Evolutionary conservation across 2,797 vertebrate genomes (phyloP).

Genomic region (Nyctibius grandis): DNA sequence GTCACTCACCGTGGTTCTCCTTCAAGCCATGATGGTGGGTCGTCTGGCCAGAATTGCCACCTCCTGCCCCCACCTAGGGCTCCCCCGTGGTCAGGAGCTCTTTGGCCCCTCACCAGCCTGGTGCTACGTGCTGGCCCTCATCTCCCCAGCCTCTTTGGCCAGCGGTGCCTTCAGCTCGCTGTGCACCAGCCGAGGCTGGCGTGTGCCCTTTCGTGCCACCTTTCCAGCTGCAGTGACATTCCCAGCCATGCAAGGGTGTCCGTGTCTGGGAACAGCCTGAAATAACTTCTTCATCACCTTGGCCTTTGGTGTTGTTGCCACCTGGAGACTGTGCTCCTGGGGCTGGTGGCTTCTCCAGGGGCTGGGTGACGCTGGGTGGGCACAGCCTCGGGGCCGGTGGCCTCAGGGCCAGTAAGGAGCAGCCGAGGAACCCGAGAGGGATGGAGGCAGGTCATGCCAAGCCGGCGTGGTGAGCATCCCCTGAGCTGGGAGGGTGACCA

Average conservation of each 20-base stretch:
- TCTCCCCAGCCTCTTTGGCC: background rate
- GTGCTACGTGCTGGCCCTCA: background rate
- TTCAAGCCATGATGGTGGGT: background rate
- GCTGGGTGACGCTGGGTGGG: background rate
- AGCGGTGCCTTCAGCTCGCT: background rate
- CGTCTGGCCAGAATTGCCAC: background rate
- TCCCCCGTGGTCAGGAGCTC: background rate
- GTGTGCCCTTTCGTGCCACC: accelerated
- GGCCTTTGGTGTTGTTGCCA: background rate
- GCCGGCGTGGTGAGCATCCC: background rate
- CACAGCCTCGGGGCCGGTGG: background rate
- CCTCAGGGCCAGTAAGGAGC: background rate
- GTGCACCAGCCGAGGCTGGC: background rate
- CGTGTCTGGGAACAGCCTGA: background rate
- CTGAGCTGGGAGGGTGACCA: background rate
- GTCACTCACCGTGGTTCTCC: background rate
- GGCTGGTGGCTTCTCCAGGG: background rate
- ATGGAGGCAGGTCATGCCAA: too few species aligned
- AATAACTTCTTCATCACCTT: background rate
- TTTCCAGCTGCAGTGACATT: background rate
- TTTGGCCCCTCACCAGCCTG: background rate
- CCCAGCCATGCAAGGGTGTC: background rate
- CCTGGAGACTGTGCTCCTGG: accelerated
- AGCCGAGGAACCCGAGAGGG: background rate
- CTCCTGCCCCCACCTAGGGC: background rate